Percentiles rank a stretch among this genome's conserved stretches.
phyloP scores from a whole-genome alignment of 1,140 invertebrate species.

The Eurosta solidaginis region DNA sequence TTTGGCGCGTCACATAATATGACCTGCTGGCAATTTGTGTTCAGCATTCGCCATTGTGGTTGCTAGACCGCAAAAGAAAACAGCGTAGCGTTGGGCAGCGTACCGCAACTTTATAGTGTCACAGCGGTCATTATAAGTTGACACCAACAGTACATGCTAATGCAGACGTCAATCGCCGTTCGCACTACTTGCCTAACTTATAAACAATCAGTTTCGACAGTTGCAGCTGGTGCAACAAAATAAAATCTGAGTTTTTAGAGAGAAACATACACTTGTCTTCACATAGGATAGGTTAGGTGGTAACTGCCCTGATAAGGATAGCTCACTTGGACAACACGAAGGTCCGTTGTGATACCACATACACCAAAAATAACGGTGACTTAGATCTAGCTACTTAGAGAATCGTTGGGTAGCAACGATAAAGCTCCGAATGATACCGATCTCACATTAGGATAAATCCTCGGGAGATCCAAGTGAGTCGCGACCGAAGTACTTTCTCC shows the following conservation, averaged over 20 bases:
- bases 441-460: too few relatives aligned
- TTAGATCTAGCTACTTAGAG: too few relatives aligned
- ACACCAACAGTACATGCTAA: background rate
- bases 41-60: background rate
- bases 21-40: background rate
- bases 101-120: background rate
- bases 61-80: background rate
- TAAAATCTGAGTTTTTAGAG: background rate
- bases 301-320: too few relatives aligned
- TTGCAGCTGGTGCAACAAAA: slow-evolving; percentile 7
- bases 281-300: too few relatives aligned
- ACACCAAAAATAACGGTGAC: too few relatives aligned
- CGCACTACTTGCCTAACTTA: background rate
- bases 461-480: too few relatives aligned
- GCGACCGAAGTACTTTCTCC: too few relatives aligned
- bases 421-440: too few relatives aligned
- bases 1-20: background rate
- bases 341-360: too few relatives aligned
- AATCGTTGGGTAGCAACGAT: too few relatives aligned
- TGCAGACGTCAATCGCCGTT: background rate
- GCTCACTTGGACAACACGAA: too few relatives aligned
- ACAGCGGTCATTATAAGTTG: background rate
- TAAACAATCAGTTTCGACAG: slow-evolving; percentile 1
- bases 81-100: background rate
- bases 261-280: too few relatives aligned